Base-by-base conservation (phyloP, 2,113 vertebrate genomes). In the Myiozetetes cayanensis region DNA sequence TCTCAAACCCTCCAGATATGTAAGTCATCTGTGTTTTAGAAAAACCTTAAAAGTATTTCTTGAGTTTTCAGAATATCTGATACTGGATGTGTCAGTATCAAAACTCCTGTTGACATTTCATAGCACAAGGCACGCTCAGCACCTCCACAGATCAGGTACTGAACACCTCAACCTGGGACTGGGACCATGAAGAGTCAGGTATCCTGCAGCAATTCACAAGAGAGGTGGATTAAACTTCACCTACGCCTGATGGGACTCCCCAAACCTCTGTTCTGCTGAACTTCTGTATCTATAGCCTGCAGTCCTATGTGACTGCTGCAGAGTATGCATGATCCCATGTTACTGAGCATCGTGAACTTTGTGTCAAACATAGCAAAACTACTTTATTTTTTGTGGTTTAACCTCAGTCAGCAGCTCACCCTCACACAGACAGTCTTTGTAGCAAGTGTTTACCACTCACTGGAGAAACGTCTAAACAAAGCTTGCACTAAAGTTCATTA, bases 181-280 rank as follows among this genome's bases (percentile, higher is more conserved):
- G 33, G 79, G 28, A 49, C 18, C 56, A 35, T 0, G 0, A 61
- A 18, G 13, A 39, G 2, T 20, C 49, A 22, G 21, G 2, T 22
- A 24, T 21, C 3, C 8, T 4, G 7, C 6, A 83, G 1, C 1
- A 55, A 10, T 12, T 53, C 33, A 44, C 22, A 37, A 31, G 8
- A 77, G 1, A 19, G 63, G 21, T 17, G 21, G 17, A 49, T 65
- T 68, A 17, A 68, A 18, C 17, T n/a, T 63, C 49, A 13, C 20
- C 14, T 22, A 0, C 2, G 4, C 31, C 43, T 53, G 33, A 10
- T 35, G 47, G 37, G 19, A 16, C 10, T 56, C 28, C 25, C 12
- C 14, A 86, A 28, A 76, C 5, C 23, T 49, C 31, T 53, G 7
- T 21, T 63, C 37, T 62, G 2, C 27, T 59, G 50, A 18, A 55